These are phyloP conservation scores for Noctua comes DNA, from an alignment of 2,888 invertebrate genomes.

Conservation along the genomic window DNA sequence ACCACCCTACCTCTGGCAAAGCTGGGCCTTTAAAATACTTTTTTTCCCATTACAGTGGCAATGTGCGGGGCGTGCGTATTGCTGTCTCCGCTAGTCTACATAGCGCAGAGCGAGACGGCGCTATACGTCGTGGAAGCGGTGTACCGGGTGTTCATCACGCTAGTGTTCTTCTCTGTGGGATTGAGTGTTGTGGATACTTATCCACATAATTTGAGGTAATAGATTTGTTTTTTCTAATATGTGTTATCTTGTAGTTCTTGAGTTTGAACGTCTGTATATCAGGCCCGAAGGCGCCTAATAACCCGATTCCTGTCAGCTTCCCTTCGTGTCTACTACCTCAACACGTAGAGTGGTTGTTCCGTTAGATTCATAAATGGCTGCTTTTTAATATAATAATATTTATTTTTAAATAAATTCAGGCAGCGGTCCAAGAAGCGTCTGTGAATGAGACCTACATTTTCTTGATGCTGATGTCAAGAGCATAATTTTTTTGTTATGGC, in stretches of 20 bases:
- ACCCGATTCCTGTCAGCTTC: neutral
- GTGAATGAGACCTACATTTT: too few relatives aligned
- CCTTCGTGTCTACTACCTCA: too few relatives aligned
- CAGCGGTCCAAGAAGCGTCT: too few relatives aligned
- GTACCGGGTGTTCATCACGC: conserved; percentile 85
- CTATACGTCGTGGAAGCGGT: conserved; percentile 87
- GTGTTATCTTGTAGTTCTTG: neutral
- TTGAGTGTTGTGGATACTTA: conserved; percentile 89
- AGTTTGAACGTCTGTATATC: neutral
- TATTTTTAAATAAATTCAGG: too few relatives aligned
- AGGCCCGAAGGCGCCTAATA: neutral
- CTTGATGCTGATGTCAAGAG: too few relatives aligned
- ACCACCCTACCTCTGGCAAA: neutral
- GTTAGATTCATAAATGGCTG: neutral
- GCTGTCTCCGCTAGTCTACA: conserved; percentile 88
- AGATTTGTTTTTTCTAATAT: neutral
- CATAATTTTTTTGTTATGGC: too few relatives aligned
- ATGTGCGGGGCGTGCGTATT: conserved; percentile 82
- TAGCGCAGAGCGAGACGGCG: conserved; percentile 79
- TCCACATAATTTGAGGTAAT: conserved; percentile 91
- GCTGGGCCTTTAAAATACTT: neutral
- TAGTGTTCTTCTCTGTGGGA: conserved; percentile 87
- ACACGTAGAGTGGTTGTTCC: too few relatives aligned
- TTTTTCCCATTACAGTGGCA: conserved; percentile 71
- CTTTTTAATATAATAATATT: too few relatives aligned